Conservation (phyloP, 2,888 invertebrate species). For the Ophioninae sp. region DNA sequence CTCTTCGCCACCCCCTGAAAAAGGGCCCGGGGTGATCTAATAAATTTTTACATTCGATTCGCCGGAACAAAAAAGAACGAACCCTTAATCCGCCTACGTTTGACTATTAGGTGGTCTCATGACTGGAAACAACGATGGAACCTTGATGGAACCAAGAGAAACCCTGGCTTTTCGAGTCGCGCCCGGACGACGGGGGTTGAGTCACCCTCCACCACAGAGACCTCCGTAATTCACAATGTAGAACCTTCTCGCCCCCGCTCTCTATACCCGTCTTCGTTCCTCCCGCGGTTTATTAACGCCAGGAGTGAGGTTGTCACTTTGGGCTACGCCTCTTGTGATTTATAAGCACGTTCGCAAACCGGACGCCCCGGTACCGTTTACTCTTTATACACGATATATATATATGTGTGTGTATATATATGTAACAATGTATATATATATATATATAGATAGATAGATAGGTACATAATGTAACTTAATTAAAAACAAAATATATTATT, state of each 20-base stretch:
- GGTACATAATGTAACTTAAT: no score
- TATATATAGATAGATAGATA: not conserved
- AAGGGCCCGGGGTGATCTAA: conserved; percentile 34
- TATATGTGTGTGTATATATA: not conserved
- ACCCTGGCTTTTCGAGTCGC: conserved; percentile 28
- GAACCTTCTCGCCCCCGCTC: conserved; percentile 51
- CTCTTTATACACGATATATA: conserved; percentile 4
- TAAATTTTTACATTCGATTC: conserved; percentile 47
- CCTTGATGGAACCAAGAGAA: conserved; percentile 13
- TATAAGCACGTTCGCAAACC: conserved; percentile 67
- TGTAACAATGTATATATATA: not conserved
- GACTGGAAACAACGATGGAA: conserved; percentile 35
- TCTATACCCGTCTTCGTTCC: conserved; percentile 34
- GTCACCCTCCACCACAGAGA: conserved; percentile 48
- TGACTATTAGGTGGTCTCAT: conserved; percentile 7
- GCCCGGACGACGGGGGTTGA: conserved; percentile 54
- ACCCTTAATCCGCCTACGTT: conserved; percentile 35
- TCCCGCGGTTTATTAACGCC: conserved; percentile 74
- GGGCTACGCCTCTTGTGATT: conserved; percentile 76
- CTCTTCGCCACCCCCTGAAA: not conserved
- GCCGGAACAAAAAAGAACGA: conserved; percentile 31
- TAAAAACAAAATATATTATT: no score
- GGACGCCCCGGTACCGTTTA: conserved; percentile 53
- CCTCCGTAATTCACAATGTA: conserved; percentile 60
- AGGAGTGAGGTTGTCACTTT: conserved; percentile 76